Conservation (phyloP, 2,113 vertebrate species). For the Hemibagrus wyckioides region DNA sequence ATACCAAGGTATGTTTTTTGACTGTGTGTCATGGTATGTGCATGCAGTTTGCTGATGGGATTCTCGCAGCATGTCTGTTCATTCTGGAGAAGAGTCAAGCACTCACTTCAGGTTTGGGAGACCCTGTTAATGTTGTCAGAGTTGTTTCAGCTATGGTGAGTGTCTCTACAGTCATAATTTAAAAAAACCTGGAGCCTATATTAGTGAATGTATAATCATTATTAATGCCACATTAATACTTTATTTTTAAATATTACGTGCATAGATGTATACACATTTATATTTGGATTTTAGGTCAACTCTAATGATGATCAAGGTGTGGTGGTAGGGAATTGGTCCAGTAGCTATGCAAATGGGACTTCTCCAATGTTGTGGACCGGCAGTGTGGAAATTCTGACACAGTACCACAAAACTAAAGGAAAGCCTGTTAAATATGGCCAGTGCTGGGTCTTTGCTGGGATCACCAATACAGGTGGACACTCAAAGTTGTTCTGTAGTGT, state of each 20-base stretch:
- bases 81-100: slow-evolving; percentile 83
- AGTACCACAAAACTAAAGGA: slow-evolving; percentile 74
- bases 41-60: slow-evolving; percentile 84
- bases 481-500: neutral
- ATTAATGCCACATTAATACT: neutral
- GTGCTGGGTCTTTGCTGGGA: slow-evolving; percentile 92
- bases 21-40: neutral
- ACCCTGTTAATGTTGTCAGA: slow-evolving; percentile 82
- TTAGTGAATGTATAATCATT: neutral
- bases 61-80: slow-evolving; percentile 82
- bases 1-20: slow-evolving; percentile 12
- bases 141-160: slow-evolving; percentile 87
- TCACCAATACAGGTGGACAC: slow-evolving; percentile 79
- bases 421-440: slow-evolving; percentile 84
- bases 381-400: slow-evolving; percentile 86
- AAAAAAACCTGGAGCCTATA: neutral
- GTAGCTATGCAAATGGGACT: slow-evolving; percentile 77
- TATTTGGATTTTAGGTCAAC: too few species aligned
- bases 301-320: slow-evolving; percentile 86
- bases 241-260: too few species aligned
- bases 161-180: neutral
- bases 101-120: slow-evolving; percentile 75
- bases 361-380: slow-evolving; percentile 85
- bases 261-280: too few species aligned
- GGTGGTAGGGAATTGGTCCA: slow-evolving; percentile 87